Evolutionary conservation across 1,140 invertebrate genomes (phyloP).

Genomic region (Adoxophyes honmai): DNA sequence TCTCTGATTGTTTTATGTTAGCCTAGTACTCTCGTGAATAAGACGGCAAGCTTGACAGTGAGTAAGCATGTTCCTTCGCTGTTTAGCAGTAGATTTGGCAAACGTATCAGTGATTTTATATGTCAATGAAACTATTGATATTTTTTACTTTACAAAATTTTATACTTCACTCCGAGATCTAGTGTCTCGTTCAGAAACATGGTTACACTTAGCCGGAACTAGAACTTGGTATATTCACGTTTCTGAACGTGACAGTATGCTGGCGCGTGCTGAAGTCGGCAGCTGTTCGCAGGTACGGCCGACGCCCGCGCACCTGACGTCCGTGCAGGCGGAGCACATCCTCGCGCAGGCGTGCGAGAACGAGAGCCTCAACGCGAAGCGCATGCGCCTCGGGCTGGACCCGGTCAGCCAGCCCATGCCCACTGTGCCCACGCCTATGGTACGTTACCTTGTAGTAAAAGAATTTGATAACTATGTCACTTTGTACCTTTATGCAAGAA

Average conservation of each 20-base stretch:
- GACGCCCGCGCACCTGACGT: conserved; percentile 97
- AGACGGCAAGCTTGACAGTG: too few species aligned
- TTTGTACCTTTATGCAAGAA: too few species aligned
- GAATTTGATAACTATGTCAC: too few species aligned
- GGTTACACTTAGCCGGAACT: too few species aligned
- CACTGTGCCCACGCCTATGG: conserved; percentile 81
- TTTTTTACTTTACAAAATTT: too few species aligned
- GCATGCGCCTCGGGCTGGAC: conserved; percentile 96
- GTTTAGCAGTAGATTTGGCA: too few species aligned
- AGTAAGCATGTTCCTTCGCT: too few species aligned
- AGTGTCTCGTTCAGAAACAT: too few species aligned
- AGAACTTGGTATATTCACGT: not conserved
- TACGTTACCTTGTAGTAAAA: conserved; percentile 30
- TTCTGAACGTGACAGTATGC: conserved; percentile 17
- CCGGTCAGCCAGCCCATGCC: conserved; percentile 93
- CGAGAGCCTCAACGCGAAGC: conserved; percentile 96
- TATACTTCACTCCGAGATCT: too few species aligned
- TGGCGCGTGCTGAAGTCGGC: not conserved
- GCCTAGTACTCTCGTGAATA: conserved; percentile 20
- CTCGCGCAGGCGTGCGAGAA: conserved; percentile 97
- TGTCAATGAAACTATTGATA: too few species aligned
- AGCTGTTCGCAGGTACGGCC: conserved; percentile 83
- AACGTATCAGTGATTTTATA: too few species aligned
- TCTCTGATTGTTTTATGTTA: conserved; percentile 36
- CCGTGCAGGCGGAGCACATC: conserved; percentile 96